Evolutionary conservation across 2,888 invertebrate genomes (phyloP), one percentile per base, ranked within the genome.

Genomic region (Leptinotarsa haldemani): DNA sequence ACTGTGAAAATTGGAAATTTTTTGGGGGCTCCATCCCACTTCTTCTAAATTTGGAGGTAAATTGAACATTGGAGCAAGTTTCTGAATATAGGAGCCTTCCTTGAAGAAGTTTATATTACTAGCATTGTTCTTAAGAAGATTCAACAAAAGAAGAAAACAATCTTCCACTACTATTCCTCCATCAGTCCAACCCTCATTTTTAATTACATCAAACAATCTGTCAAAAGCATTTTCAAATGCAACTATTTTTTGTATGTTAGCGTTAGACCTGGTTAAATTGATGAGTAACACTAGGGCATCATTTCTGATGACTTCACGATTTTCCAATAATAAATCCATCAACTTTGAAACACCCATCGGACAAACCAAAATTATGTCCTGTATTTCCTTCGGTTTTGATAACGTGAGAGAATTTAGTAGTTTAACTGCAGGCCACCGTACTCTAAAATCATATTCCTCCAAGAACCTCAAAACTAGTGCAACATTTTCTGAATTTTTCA

Each of bases 191-290:
- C 82, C 83, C 76, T 85, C 85, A 73, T 95, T 94, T 2, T 90
- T 91, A 15, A 99, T 94, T 13, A 99, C 97, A 86, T 97, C 97
- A 81, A 99, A 94, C 46, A 99, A 89, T 79, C 95, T 91, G 87
- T 98, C 98, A 85, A 99, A 99, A 0, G 98, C 98, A 88, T 98
- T 99, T 87, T 99, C 99, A 87, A 99, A 99, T 0, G 99, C 98
- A 0, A 99, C 97, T 83, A 99, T 98, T 89, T 99, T 99, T 87
- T 99, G 98, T 82, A 99, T 97, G 86, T 97, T 98, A 0, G 97
- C 95, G 88, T 99, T 98, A 16, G 95, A 94, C 90, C 95, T 94
- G 0, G 98, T 98, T 81, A 99, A 88, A 83, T 97, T 96, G 78
- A 96, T 96, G 0, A 99, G 90, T 65, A 99, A 89, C 5, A 99